phyloP scores from a whole-genome alignment of 1,140 invertebrate species.

The Asobara japonica region DNA sequence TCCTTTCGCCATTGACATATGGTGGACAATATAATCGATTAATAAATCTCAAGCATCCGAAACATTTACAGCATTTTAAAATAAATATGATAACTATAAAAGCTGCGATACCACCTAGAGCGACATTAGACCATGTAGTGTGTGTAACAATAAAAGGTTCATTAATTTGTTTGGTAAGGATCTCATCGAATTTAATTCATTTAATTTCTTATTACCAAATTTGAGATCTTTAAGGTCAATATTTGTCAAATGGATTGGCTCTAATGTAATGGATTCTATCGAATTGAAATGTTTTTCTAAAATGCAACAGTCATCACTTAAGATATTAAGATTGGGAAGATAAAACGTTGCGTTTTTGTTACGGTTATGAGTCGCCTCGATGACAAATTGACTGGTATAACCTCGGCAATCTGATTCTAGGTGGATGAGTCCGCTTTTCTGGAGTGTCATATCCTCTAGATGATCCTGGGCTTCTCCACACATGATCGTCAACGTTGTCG shows the following conservation, averaged over 20 bases:
- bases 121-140: conserved; percentile 15
- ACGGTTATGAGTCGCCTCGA: conserved; percentile 18
- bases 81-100: conserved; percentile 12
- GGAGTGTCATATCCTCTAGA: neutral
- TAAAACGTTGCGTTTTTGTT: conserved; percentile 17
- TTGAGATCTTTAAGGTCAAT: conserved; percentile 16
- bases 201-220: conserved; percentile 17
- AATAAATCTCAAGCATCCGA: neutral
- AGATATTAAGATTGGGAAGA: conserved; percentile 20
- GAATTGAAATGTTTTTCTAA: neutral
- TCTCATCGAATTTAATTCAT: conserved; percentile 21
- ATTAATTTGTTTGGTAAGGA: conserved; percentile 5
- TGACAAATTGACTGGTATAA: conserved; percentile 13
- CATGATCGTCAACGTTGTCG: conserved; percentile 24
- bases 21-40: conserved; percentile 18
- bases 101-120: neutral
- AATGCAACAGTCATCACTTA: conserved; percentile 21
- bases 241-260: conserved; percentile 14
- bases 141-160: conserved; percentile 18
- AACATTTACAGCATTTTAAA: neutral
- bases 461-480: conserved; percentile 3
- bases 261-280: neutral
- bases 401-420: conserved; percentile 16
- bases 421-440: conserved; percentile 19
- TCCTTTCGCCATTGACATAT: neutral